phyloP scores from a whole-genome alignment of 2,797 vertebrate genomes.

The Lutjanus campechanus region DNA sequence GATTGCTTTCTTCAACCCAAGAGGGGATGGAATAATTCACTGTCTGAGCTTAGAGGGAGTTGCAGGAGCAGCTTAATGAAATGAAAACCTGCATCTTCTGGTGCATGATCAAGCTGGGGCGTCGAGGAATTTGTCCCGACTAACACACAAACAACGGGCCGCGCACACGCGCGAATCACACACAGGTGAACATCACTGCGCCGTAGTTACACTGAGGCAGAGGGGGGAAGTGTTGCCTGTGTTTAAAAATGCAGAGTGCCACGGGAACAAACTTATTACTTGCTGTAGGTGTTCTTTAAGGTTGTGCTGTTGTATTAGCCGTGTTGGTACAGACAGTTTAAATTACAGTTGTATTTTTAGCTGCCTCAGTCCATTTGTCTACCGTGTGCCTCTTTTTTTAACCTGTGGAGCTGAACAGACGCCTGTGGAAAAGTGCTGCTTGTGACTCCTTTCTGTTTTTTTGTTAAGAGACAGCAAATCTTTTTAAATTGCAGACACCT shows the following conservation, averaged over 20 bases:
- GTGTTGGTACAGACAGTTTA: slow-evolving; percentile 33
- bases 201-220: neutral
- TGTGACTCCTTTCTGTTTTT: slow-evolving; percentile 12
- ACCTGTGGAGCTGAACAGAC: slow-evolving; percentile 13
- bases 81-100: slow-evolving; percentile 57
- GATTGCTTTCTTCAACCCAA: slow-evolving; percentile 71
- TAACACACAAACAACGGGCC: slow-evolving; percentile 18
- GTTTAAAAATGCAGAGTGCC: slow-evolving; percentile 21
- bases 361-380: slow-evolving; percentile 37
- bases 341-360: slow-evolving; percentile 46
- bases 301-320: slow-evolving; percentile 13
- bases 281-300: slow-evolving; percentile 41
- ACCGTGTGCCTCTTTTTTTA: slow-evolving; percentile 14
- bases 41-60: slow-evolving; percentile 56
- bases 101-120: slow-evolving; percentile 33
- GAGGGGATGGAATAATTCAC: slow-evolving; percentile 66
- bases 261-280: slow-evolving; percentile 32
- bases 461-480: neutral
- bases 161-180: slow-evolving; percentile 4
- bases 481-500: neutral
- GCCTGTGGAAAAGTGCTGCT: slow-evolving; percentile 19
- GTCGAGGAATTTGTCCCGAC: slow-evolving; percentile 27
- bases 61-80: slow-evolving; percentile 57
- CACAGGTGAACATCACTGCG: slow-evolving; percentile 14
- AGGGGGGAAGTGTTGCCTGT: neutral